Percentiles rank a stretch among this genome's conserved stretches.
These are phyloP conservation scores for Borostomias antarcticus DNA, from an alignment of 2,797 vertebrate genomes.

Conservation along the genomic window DNA sequence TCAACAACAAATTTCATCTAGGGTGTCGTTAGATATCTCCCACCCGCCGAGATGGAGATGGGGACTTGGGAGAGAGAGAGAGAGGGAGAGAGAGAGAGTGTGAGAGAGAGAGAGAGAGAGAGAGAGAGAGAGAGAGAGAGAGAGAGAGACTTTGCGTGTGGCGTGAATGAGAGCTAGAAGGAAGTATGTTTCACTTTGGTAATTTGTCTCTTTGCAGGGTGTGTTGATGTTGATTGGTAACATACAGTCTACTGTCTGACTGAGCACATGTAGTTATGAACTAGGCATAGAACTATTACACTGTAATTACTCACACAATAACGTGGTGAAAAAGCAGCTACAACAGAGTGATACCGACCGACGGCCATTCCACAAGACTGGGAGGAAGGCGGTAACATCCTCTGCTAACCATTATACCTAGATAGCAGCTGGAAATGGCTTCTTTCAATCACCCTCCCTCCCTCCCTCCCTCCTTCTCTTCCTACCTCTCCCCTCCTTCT, in stretches of 20 bases:
- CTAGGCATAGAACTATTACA: no score
- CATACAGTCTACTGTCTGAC: no score
- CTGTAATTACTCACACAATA: not conserved
- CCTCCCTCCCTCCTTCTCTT: constrained; percentile 22
- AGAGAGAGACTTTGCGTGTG: constrained; percentile 7
- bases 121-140: no score
- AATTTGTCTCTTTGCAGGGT: not conserved
- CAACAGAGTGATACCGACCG: not conserved
- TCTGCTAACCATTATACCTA: constrained; percentile 8
- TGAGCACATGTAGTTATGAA: no score
- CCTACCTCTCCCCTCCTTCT: constrained; percentile 22
- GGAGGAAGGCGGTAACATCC: not conserved
- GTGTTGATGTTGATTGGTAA: not conserved
- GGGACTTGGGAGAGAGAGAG: not conserved
- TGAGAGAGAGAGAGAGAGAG: not conserved
- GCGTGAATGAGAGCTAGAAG: not conserved
- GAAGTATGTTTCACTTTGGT: not conserved
- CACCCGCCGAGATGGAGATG: not conserved
- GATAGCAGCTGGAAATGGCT: not conserved
- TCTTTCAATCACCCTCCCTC: constrained; percentile 2
- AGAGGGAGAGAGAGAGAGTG: not conserved
- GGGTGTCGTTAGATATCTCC: not conserved
- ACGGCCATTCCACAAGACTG: not conserved
- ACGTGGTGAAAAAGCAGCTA: no score
- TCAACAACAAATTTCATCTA: not conserved